phyloP scores from a whole-genome alignment of 2,888 invertebrate genomes.

The Tiliacea citrago region DNA sequence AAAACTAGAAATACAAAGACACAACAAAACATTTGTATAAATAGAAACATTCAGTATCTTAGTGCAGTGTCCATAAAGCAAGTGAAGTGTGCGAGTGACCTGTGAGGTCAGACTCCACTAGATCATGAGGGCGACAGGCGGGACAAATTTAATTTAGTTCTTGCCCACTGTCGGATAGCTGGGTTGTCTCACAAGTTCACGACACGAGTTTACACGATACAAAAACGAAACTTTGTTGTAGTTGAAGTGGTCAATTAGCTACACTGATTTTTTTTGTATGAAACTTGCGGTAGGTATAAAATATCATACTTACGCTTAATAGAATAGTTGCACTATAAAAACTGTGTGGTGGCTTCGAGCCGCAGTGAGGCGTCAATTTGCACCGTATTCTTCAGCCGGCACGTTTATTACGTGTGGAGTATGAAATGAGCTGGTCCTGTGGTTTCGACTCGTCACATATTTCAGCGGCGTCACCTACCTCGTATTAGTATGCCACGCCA shows the following conservation, averaged over 20 bases:
- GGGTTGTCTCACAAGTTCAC: conserved; percentile 44
- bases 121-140: conserved; percentile 81
- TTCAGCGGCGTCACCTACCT: conserved; percentile 82
- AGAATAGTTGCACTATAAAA: conserved; percentile 12
- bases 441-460: conserved; percentile 81
- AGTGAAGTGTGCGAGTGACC: conserved; percentile 67
- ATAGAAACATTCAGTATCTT: conserved; percentile 34
- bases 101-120: conserved; percentile 73
- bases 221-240: conserved; percentile 32
- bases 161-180: conserved; percentile 71
- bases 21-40: conserved; percentile 3
- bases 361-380: conserved; percentile 53
- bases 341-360: conserved; percentile 1
- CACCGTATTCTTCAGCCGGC: conserved; percentile 54
- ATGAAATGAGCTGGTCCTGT: conserved; percentile 70
- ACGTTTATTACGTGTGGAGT: conserved; percentile 70
- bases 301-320: conserved; percentile 1
- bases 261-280: background rate
- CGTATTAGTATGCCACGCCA: conserved; percentile 89
- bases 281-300: background rate
- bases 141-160: conserved; percentile 85
- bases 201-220: conserved; percentile 30
- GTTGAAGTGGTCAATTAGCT: conserved; percentile 10
- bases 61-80: conserved; percentile 54
- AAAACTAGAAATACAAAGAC: background rate